phyloP scores from a whole-genome alignment of 2,113 vertebrate species.

The Lanius ludovicianus region DNA sequence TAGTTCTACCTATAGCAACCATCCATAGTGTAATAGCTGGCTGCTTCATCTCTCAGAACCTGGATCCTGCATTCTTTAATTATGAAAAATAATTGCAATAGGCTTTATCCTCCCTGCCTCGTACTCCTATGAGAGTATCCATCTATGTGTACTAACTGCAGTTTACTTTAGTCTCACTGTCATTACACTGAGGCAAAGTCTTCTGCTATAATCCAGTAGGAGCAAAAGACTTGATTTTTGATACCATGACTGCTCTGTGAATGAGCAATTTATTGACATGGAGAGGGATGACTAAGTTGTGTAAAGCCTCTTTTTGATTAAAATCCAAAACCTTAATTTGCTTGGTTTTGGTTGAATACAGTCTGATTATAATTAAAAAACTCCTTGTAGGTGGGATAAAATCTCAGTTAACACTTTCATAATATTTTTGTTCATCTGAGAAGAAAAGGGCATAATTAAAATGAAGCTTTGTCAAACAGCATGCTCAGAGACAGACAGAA shows the following conservation, averaged over 20 bases:
- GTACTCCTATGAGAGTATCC: background rate
- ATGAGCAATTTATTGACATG: background rate
- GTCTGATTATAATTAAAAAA: background rate
- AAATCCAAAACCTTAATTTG: background rate
- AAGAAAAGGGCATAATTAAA: background rate
- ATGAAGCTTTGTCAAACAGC: background rate
- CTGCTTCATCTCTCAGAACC: background rate
- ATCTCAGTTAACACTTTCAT: background rate
- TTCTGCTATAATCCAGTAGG: background rate
- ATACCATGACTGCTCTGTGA: background rate
- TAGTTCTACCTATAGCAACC: background rate
- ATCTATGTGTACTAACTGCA: background rate
- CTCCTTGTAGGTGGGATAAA: background rate
- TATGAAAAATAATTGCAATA: background rate
- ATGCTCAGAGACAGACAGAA: background rate
- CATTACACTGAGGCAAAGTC: background rate
- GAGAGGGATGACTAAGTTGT: background rate
- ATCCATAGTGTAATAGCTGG: background rate
- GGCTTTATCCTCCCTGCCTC: background rate
- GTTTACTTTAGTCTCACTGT: background rate
- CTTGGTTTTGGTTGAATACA: background rate
- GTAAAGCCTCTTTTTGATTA: accelerated
- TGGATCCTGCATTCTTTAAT: background rate
- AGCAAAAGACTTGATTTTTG: background rate
- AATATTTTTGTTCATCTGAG: background rate